Base-by-base conservation (phyloP, 2,113 vertebrate species). In the human region DNA sequence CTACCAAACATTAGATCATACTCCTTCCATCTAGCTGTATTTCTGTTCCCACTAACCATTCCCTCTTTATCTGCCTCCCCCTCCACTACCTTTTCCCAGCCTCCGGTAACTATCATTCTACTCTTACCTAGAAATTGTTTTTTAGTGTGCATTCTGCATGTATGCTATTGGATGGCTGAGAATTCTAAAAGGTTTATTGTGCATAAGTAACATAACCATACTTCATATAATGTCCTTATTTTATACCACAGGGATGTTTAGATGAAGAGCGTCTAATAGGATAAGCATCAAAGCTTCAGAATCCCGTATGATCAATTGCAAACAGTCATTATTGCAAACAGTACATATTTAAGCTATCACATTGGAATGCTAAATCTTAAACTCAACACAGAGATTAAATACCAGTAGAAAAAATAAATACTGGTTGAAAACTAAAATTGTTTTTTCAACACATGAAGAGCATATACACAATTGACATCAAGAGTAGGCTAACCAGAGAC, bases 401-500 rank as follows among this genome's bases (percentile, higher is more conserved):
- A 92, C 17, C 38, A 90, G 61, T 85, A 96, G 93, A 96, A 91
- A 91, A 98, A 98, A 97, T 83, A 95, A 97, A 97, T 52, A 93
- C 17, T 89, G 14, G 9, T 89, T 98, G 68, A 70, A 57, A 92
- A 91, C 70, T 94, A 81, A 78, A 93, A 93, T 95, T 89, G 84
- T 97, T 96, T 97, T 96, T 94, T 96, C 73, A 84, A 86, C 61
- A 96, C 48, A 81, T 93, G 82, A 97, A 95, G 43, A 97, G 32
- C 92, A 9, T 80, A 72, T 81, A 90, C 68, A 88, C 55, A 98
- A 92, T 32, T 95, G 64, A 94, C 81, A 79, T 90, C 82, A 89
- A 90, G 95, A 96, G 98, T 68, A 94, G 87, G 78, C 90, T 84
- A 98, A 98, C 92, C 95, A 98, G 88, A 98, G 92, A 98, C 87